Conservation (phyloP, 2,113 vertebrate species). For the Seriola quinqueradiata region DNA sequence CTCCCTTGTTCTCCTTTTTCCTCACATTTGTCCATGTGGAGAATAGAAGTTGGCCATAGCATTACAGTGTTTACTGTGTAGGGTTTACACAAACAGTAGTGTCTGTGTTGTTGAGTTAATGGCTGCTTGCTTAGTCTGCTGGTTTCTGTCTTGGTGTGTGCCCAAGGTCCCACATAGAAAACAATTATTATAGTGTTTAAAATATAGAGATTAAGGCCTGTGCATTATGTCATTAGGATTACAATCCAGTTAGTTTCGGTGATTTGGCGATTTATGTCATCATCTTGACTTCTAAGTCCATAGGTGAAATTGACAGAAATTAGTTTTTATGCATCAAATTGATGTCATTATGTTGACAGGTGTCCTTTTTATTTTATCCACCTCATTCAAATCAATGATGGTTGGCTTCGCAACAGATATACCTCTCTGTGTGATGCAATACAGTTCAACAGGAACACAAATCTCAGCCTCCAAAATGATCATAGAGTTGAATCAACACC, state of each 20-base stretch:
- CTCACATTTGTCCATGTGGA: constrained; percentile 4
- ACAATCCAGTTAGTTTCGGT: not conserved
- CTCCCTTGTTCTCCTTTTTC: constrained; percentile 3
- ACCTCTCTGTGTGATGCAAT: not conserved
- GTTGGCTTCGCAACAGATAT: not conserved
- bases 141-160: not conserved
- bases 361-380: not conserved
- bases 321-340: not conserved
- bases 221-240: not conserved
- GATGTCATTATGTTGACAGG: not conserved
- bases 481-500: not conserved
- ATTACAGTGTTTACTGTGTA: constrained; percentile 1
- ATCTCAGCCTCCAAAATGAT: not conserved
- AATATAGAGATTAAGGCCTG: not conserved
- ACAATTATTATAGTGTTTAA: not conserved
- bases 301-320: not conserved
- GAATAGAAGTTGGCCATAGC: not conserved
- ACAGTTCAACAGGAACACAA: not conserved
- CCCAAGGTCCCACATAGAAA: not conserved
- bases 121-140: not conserved
- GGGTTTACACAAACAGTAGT: not conserved
- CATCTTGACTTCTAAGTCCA: not conserved
- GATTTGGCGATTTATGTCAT: constrained; percentile 8
- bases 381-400: not conserved
- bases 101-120: constrained; percentile 1